phyloP scores from a whole-genome alignment of 2,797 vertebrate species.

The Acanthis flammea region DNA sequence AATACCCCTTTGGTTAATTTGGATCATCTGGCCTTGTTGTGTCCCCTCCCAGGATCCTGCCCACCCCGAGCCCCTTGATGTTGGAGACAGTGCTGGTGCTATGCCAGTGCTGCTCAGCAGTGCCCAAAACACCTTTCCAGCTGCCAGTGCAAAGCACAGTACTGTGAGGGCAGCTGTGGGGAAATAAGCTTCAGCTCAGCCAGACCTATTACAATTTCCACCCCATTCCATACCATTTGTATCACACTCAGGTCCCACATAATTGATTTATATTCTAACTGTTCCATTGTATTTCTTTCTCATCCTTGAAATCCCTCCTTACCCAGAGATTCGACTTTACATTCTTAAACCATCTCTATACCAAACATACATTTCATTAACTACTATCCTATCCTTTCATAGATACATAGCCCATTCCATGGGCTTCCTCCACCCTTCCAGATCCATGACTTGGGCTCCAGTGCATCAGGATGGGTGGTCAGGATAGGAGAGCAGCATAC shows the following conservation, averaged over 20 bases:
- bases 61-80: neutral
- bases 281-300: neutral
- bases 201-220: neutral
- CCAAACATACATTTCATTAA: neutral
- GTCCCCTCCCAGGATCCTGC: neutral
- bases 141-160: neutral
- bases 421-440: neutral
- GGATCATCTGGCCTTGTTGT: neutral
- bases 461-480: neutral
- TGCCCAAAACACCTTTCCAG: neutral
- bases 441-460: neutral
- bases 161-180: neutral
- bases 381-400: neutral
- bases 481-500: neutral
- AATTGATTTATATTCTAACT: neutral
- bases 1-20: neutral
- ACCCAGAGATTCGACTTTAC: neutral
- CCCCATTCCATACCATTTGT: neutral
- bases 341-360: neutral
- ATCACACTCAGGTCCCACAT: neutral
- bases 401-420: neutral
- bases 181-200: neutral
- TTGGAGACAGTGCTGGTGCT: neutral
- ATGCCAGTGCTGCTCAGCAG: neutral
- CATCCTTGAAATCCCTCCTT: neutral